Evolutionary conservation across 2,113 vertebrate genomes (phyloP), one percentile per base, ranked within the genome.

Genomic region (Rhagologus leucostigma): DNA sequence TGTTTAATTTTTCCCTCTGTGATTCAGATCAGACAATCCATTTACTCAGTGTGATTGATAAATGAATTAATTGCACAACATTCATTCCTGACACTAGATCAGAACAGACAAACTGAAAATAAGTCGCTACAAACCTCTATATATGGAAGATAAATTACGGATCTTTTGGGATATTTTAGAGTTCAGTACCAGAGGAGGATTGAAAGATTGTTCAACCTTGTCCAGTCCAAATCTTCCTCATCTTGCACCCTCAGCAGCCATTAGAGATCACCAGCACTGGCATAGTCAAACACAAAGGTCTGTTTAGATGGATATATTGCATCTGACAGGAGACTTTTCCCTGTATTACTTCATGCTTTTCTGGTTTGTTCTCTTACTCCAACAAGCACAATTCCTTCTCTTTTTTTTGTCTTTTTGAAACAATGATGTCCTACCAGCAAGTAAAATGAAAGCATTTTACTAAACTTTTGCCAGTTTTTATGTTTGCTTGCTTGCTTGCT

Each of bases 31-130:
- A 92, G 87, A 84, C 62, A 71, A 81, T 68, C 77, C 65, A 76
- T 95, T 95, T 84, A 81, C 41, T 62, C 73, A 89, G 82, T 8
- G 11, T 88, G 94, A 95, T 94, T 95, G 87, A 92, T 82, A 84
- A 71, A 92, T 46, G 4, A 92, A 89, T 70, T 93, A 91, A 93
- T 81, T 82, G 56, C 10, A 20, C 37, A 47, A 15, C 47, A 75
- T 75, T 49, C 33, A 76, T 94, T 95, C 49, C 65, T 90, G 82
- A 82, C 49, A 50, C 26, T 64, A 47, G 49, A 60, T 84, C 52
- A 53, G 69, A 84, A 41, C 53, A 73, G 1, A 8, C 29, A 76
- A 84, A 75, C 35, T 82, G 65, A 44, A 92, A 97, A 89, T 78
- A 81, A 92, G 77, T 89, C 52, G 52, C 52, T 64, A 44, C 41